phyloP scores from a whole-genome alignment of 2,797 vertebrate genomes.

The Borostomias antarcticus region DNA sequence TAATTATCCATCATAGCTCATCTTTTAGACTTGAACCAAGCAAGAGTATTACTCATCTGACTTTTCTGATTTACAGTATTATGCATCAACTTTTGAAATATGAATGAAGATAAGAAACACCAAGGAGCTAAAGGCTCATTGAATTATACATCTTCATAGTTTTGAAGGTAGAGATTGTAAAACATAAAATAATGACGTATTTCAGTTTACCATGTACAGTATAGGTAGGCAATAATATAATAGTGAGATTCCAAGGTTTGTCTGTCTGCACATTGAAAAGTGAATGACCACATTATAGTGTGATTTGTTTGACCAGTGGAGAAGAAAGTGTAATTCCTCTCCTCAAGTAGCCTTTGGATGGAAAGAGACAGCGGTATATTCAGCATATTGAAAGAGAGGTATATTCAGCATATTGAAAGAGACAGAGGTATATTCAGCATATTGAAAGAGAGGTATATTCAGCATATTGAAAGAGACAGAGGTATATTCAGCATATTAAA shows the following conservation, averaged over 20 bases:
- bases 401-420: no score
- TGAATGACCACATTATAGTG: slow-evolving; percentile 38
- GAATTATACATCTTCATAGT: slow-evolving; percentile 6
- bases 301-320: slow-evolving; percentile 29
- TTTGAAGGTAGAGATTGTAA: not conserved
- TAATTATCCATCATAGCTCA: slow-evolving; percentile 77
- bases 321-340: slow-evolving; percentile 47
- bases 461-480: slow-evolving; percentile 48
- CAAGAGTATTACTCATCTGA: slow-evolving; percentile 74
- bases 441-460: no score
- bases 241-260: not conserved
- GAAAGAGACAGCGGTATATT: slow-evolving; percentile 47
- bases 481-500: slow-evolving; percentile 47
- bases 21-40: slow-evolving; percentile 71
- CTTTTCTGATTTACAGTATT: slow-evolving; percentile 76
- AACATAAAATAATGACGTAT: slow-evolving; percentile 7
- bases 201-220: slow-evolving; percentile 21
- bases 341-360: slow-evolving; percentile 48
- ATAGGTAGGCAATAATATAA: slow-evolving; percentile 13
- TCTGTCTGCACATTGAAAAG: slow-evolving; percentile 26
- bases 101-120: slow-evolving; percentile 36
- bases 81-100: slow-evolving; percentile 75
- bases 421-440: slow-evolving; percentile 46
- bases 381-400: slow-evolving; percentile 51
- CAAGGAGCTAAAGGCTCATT: slow-evolving; percentile 10